These are phyloP conservation scores for Platanista minor DNA, from an alignment of 2,113 vertebrate species.

Conservation along the genomic window DNA sequence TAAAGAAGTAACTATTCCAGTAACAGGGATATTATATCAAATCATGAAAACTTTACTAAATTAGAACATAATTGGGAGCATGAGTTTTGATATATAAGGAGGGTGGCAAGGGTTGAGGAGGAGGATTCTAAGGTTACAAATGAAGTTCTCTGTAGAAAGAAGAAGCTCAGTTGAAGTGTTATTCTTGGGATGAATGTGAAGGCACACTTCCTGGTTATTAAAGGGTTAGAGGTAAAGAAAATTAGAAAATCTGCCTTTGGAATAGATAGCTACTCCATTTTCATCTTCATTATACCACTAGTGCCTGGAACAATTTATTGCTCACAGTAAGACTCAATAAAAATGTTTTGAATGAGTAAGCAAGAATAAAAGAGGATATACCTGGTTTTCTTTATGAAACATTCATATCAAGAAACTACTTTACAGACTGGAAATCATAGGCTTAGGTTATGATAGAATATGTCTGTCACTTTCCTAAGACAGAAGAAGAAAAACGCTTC, in stretches of 20 bases:
- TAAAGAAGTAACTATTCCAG: neutral
- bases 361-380: neutral
- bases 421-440: neutral
- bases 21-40: neutral
- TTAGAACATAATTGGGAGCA: neutral
- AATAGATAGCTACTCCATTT: neutral
- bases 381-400: neutral
- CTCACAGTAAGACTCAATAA: neutral
- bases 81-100: neutral
- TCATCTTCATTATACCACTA: neutral
- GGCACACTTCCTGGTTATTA: neutral
- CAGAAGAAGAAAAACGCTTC: neutral
- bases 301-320: neutral
- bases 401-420: neutral
- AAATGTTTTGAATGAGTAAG: neutral
- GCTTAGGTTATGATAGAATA: neutral
- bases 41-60: neutral
- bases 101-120: neutral
- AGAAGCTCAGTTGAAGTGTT: rapidly evolving
- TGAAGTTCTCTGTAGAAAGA: neutral
- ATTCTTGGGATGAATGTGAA: neutral
- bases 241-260: neutral
- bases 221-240: neutral
- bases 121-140: neutral
- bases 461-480: neutral